Percentiles rank a stretch among this genome's conserved stretches.
Conservation (phyloP, 2,888 invertebrate species). For the Agapostemon virescens region DNA sequence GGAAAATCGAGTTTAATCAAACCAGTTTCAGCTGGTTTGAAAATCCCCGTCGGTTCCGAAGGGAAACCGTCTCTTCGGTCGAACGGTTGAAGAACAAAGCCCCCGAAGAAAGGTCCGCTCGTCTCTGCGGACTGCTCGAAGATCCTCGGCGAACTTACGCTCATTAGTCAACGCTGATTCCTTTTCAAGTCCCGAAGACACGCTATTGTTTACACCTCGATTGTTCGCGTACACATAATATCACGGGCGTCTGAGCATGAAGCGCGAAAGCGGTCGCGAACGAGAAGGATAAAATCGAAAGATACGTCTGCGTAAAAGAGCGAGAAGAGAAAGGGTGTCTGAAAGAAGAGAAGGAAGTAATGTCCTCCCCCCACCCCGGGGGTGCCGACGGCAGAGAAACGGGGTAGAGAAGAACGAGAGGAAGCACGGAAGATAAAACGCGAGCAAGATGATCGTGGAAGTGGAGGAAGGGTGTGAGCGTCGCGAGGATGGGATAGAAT, state of each 20-base stretch:
- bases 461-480: neutral
- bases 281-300: neutral
- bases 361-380: no score
- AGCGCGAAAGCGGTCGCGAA: neutral
- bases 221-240: slow-evolving; percentile 46
- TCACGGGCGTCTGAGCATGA: slow-evolving; percentile 15
- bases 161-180: slow-evolving; percentile 53
- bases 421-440: neutral
- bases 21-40: neutral
- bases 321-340: neutral
- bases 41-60: neutral
- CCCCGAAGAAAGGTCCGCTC: neutral
- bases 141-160: slow-evolving; percentile 25
- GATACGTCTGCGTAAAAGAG: neutral
- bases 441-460: neutral
- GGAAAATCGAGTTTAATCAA: neutral
- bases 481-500: slow-evolving; percentile 47
- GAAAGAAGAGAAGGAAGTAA: neutral
- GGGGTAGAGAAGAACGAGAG: neutral
- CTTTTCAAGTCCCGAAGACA: slow-evolving; percentile 39
- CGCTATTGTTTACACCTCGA: slow-evolving; percentile 50
- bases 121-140: neutral
- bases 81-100: slow-evolving; percentile 43
- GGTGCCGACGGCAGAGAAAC: no score
- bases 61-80: neutral